Conservation (phyloP, 2,888 invertebrate genomes). For the Synergus itoensis region DNA sequence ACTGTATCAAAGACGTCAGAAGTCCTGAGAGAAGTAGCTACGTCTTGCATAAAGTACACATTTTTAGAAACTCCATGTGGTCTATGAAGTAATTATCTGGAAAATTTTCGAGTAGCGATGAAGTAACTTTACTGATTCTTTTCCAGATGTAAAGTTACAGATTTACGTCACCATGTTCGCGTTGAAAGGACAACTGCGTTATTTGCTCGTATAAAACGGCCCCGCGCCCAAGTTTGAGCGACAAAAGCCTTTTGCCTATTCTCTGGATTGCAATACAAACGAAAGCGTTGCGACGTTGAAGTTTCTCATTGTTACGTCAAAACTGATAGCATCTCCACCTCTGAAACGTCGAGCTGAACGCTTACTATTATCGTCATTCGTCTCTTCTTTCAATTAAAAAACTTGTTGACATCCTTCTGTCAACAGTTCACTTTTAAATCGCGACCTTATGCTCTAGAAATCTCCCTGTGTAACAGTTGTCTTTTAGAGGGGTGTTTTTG, state of each 20-base stretch:
- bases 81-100: neutral
- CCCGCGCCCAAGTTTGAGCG: constrained; percentile 33
- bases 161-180: constrained; percentile 28
- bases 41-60: too few species aligned
- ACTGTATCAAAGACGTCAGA: too few species aligned
- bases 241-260: constrained; percentile 45
- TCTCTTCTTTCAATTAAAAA: constrained; percentile 3
- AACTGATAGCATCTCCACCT: constrained; percentile 64
- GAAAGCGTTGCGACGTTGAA: constrained; percentile 70
- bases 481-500: neutral
- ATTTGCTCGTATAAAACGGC: constrained; percentile 34
- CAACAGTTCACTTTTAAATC: neutral
- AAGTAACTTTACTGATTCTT: constrained; percentile 3
- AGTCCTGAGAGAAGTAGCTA: too few species aligned
- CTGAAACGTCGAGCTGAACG: constrained; percentile 62
- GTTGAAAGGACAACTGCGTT: constrained; percentile 28
- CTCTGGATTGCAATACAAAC: constrained; percentile 64
- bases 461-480: neutral
- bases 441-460: neutral
- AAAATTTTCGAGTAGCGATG: neutral
- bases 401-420: neutral
- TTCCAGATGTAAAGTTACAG: constrained; percentile 7
- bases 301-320: constrained; percentile 75
- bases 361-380: neutral
- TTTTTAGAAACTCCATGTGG: too few species aligned